These are phyloP conservation scores for Macropus fuliginosus DNA, from an alignment of 2,797 vertebrate genomes.

Conservation along the genomic window DNA sequence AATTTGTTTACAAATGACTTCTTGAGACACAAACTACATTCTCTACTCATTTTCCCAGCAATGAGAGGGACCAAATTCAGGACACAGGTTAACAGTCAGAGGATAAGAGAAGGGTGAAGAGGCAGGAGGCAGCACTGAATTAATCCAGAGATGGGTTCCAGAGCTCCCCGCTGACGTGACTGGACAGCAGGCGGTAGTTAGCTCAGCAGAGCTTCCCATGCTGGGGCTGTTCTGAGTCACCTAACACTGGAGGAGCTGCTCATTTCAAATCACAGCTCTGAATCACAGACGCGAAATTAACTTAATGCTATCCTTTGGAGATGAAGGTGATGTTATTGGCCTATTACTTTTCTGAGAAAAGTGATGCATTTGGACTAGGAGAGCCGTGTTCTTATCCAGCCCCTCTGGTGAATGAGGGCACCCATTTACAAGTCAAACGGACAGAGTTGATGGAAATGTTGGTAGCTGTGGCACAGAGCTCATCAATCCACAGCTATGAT, in stretches of 20 bases:
- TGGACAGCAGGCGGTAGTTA: not conserved
- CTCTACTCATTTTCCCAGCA: constrained; percentile 9
- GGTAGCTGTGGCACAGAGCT: not conserved
- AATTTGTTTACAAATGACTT: constrained; percentile 34
- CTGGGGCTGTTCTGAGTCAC: not conserved
- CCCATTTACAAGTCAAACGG: not conserved
- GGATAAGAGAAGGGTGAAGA: not conserved
- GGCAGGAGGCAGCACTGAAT: not conserved
- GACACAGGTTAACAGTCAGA: constrained; percentile 1
- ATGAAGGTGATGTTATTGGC: not conserved
- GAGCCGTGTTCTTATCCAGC: not conserved
- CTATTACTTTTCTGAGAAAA: not conserved
- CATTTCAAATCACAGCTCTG: constrained; percentile 19
- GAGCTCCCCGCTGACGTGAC: not conserved
- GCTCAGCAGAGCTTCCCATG: not conserved
- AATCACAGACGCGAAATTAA: not conserved
- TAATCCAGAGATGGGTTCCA: not conserved
- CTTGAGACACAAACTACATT: not conserved
- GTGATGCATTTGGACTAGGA: not conserved
- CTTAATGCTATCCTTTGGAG: not conserved
- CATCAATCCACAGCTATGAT: not conserved
- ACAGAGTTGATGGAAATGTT: not conserved
- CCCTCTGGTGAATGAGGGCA: not conserved
- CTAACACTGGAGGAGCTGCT: not conserved
- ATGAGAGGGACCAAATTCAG: constrained; percentile 10